These are phyloP conservation scores for Adelges cooleyi DNA, from an alignment of 1,140 invertebrate species.

Conservation along the genomic window DNA sequence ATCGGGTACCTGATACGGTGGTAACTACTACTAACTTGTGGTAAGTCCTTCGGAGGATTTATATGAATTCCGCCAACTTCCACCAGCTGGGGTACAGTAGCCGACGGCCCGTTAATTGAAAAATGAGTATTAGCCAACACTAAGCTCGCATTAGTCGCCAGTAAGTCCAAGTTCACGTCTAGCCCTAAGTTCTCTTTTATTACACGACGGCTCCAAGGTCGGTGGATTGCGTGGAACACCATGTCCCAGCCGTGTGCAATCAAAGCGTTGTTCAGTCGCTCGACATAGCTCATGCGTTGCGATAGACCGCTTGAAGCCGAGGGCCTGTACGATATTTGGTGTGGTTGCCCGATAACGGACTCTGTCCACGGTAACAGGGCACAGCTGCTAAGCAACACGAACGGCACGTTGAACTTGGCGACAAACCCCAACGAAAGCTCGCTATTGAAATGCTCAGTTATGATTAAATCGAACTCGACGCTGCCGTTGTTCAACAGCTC, in stretches of 20 bases:
- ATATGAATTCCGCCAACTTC: conserved; percentile 57
- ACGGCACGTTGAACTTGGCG: conserved; percentile 39
- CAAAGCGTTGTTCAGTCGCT: too few species aligned
- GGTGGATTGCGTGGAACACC: too few species aligned
- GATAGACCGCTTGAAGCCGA: background rate
- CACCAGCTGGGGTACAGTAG: conserved; percentile 48
- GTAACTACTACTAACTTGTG: conserved; percentile 41
- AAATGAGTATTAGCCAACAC: conserved; percentile 53
- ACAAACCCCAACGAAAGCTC: conserved; percentile 34
- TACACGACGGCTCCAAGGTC: too few species aligned
- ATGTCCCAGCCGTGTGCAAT: too few species aligned
- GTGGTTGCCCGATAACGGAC: conserved; percentile 35
- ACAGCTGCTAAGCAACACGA: conserved; percentile 46
- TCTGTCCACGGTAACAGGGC: conserved; percentile 48
- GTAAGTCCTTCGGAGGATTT: conserved; percentile 43
- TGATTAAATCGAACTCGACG: conserved; percentile 35
- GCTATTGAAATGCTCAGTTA: conserved; percentile 34
- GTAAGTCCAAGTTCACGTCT: conserved; percentile 38
- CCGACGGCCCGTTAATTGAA: conserved; percentile 44
- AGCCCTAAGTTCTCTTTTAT: too few species aligned
- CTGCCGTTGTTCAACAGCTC: background rate
- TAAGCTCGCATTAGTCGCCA: conserved; percentile 47
- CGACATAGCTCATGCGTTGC: too few species aligned
- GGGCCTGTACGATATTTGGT: conserved; percentile 31
- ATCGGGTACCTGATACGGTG: too few species aligned